Conservation (phyloP, 1,140 invertebrate genomes). For the Papilio glaucus region DNA sequence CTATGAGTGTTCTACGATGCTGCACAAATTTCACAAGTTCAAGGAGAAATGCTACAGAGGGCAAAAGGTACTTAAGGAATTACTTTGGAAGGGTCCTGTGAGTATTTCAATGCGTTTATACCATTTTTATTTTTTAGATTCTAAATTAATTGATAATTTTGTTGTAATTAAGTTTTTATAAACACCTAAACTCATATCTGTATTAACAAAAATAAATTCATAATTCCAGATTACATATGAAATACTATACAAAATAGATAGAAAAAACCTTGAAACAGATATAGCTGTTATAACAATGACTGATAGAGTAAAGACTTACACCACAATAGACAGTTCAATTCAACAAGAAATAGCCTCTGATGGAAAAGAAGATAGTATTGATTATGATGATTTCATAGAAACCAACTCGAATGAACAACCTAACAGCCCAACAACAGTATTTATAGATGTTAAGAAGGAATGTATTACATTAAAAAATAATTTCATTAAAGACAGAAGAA, state of each 20-base stretch:
- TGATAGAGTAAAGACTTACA: constrained; percentile 41
- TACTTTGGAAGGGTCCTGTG: constrained; percentile 61
- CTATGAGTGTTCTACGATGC: constrained; percentile 66
- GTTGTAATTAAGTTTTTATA: too few species aligned
- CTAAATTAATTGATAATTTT: too few species aligned
- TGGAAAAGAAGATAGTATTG: constrained; percentile 30
- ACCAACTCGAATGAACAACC: constrained; percentile 22
- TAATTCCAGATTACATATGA: constrained; percentile 65
- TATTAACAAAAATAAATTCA: background rate
- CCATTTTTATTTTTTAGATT: background rate
- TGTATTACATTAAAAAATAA: constrained; percentile 40
- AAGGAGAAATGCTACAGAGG: constrained; percentile 70
- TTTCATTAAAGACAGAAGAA: constrained; percentile 40
- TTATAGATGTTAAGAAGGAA: constrained; percentile 46
- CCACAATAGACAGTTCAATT: constrained; percentile 37
- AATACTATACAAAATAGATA: constrained; percentile 57
- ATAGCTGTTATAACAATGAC: constrained; percentile 47
- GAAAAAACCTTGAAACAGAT: constrained; percentile 48
- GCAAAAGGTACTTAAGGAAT: constrained; percentile 57
- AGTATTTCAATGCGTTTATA: constrained; percentile 44
- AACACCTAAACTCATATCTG: too few species aligned
- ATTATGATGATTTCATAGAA: constrained; percentile 42
- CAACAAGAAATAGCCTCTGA: constrained; percentile 22
- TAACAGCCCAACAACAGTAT: constrained; percentile 41
- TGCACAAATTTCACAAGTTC: constrained; percentile 73